A percentile compares a stretch with the other conserved stretches of the same genome.
Conservation (phyloP, 1,140 invertebrate species). For the Spodoptera frugiperda region DNA sequence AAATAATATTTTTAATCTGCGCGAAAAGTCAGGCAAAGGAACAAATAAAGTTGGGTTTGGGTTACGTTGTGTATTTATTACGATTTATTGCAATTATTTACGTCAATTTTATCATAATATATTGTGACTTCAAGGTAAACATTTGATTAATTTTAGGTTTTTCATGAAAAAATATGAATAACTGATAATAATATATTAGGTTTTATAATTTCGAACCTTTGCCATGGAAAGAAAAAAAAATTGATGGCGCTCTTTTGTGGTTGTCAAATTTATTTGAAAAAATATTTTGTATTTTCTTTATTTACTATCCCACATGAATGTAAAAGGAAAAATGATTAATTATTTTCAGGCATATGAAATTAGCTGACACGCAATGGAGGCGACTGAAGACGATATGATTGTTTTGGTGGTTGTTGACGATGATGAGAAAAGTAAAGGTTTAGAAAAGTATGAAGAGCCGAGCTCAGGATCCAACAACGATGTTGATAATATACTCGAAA, state of each 20-base stretch:
- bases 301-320: not conserved
- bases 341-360: constrained; percentile 25
- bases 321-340: not conserved
- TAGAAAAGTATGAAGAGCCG: constrained; percentile 44
- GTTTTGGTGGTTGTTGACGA: constrained; percentile 74
- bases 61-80: not conserved
- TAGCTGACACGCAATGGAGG: constrained; percentile 44
- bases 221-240: constrained; percentile 19
- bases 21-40: constrained; percentile 27
- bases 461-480: not conserved
- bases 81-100: not conserved
- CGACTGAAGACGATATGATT: constrained; percentile 70
- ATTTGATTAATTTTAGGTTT: not conserved
- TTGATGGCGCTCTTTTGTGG: constrained; percentile 23
- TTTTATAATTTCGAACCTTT: constrained; percentile 29
- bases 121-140: not conserved
- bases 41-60: constrained; percentile 5
- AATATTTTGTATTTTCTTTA: constrained; percentile 13
- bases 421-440: constrained; percentile 45
- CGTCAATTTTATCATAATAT: not conserved
- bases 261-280: constrained; percentile 44
- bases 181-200: not conserved
- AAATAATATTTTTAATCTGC: constrained; percentile 29
- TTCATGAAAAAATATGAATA: not conserved
- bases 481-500: constrained; percentile 54